Evolutionary conservation across 2,888 invertebrate genomes (phyloP), one percentile per base, ranked within the genome.

Genomic region (Hydropsyche betteni): DNA sequence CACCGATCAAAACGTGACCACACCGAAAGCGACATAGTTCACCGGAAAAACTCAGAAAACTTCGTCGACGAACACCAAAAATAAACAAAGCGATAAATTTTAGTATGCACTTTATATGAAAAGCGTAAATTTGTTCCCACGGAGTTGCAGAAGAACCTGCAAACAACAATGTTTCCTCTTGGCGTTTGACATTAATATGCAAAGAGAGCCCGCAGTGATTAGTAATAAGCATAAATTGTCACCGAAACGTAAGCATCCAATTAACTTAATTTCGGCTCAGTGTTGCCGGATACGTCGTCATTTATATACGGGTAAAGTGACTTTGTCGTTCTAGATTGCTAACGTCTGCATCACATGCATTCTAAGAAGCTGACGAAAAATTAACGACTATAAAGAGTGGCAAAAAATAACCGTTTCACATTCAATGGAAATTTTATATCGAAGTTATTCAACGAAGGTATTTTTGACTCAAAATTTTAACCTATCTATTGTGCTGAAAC

Each of bases 181-280:
- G n/a, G 7, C 7, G n/a, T 24, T 12, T 69, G 8, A 38, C 72
- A 74, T 74, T 74, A 68, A 53, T 24, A 74, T 74, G 68, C 68
- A 4, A 74, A 74, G 33, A 53, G 16, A 53, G 34, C 50, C 14
- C 52, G 38, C 12, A 36, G 34, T 36, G 68, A 73, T 68, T 52
- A 50, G 68, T 53, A 73, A 76, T 73, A 55, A 69, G 73, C 72
- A 76, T 74, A 76, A 69, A 76, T 76, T 76, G 73, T 76, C 76
- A 44, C 76, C 34, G 34, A 33, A 36, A 7, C 55, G 68, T 76
- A 73, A 74, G 69, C 68, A 73, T 76, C 73, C 52, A 24, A 74
- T 76, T 76, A 73, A 44, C 76, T 34, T 76, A 76, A 76, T 76
- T 73, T 53, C 44, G 58, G 34, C 44, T n/a, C 68, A 16, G 33